Evolutionary conservation across 2,888 invertebrate species (phyloP), one percentile per base, ranked within the genome.

Genomic region (Argynnis bischoffii): DNA sequence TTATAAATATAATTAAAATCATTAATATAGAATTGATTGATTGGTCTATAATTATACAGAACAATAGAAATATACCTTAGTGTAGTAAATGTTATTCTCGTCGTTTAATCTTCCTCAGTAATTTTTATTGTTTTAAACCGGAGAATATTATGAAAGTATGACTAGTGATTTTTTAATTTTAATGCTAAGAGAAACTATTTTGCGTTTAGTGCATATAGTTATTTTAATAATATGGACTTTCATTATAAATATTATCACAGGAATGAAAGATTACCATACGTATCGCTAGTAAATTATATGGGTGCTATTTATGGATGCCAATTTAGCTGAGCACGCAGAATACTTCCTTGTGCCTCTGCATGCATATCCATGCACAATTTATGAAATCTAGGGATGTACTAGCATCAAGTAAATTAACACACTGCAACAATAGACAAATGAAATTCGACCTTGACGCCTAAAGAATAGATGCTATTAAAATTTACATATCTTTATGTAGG

Each of bases 401-500:
- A 55, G 64, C 57, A 31, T 53, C 55, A 56, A 64, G 54, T 68
- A 68, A 69, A 69, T 69, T 63, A 64, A 61, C 13, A 21, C 64
- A 47, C 48, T 53, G 5, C 66, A 61, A 55, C 59, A 67, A 61
- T 61, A 46, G 65, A 31, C 55, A 61, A 16, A 68, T 65, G 61
- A 70, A 66, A 70, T n/a, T 69, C 55, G 72, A 73, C 77, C 71
- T 75, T 77, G 72, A 48, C 6, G 0, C 50, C 21, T 50, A 51
- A 56, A 56, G 61, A 71, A 75, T 75, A 77, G 71, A 70, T 72
- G 48, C 55, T 70, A 67, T 72, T 54, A 26, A 66, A 41, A 72
- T 75, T 74, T 69, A 71, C 72, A 75, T 74, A 75, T 71, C 71
- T 75, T 67, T 74, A 76, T 73, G 75, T 77, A 76, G 76, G 73